These are phyloP conservation scores for Sebastes taczanowskii DNA, from an alignment of 2,797 vertebrate genomes.

Conservation along the genomic window DNA sequence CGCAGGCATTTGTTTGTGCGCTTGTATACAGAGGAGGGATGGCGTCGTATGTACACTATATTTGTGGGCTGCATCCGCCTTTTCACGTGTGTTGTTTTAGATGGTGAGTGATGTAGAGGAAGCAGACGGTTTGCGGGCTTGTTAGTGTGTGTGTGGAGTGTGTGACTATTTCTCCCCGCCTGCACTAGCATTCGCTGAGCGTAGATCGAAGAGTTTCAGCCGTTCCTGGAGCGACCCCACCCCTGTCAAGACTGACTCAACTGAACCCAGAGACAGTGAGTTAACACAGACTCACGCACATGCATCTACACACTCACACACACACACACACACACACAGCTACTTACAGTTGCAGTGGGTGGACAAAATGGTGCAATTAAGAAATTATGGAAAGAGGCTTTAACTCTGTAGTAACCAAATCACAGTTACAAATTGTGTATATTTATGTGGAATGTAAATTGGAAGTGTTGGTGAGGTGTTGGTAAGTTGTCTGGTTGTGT, in stretches of 20 bases:
- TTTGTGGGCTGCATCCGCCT: slow-evolving; percentile 45
- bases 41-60: slow-evolving; percentile 19
- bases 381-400: background rate
- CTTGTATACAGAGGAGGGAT: slow-evolving; percentile 32
- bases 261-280: slow-evolving; percentile 97
- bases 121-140: slow-evolving; percentile 17
- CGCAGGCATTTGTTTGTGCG: slow-evolving; percentile 27
- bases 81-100: slow-evolving; percentile 43
- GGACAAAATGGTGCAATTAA: background rate
- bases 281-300: slow-evolving; percentile 65
- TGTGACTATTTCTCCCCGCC: slow-evolving; percentile 81
- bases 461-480: too few species aligned
- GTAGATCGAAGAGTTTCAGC: slow-evolving; percentile 99
- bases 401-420: background rate
- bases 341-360: background rate
- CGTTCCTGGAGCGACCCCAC: slow-evolving; percentile 99
- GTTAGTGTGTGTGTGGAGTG: slow-evolving; percentile 28
- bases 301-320: slow-evolving; percentile 19
- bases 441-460: background rate
- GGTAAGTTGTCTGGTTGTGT: too few species aligned
- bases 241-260: slow-evolving; percentile 94
- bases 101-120: slow-evolving; percentile 25
- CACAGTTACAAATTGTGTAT: background rate
- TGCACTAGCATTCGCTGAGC: slow-evolving; percentile 93
- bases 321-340: slow-evolving; percentile 1